These are phyloP conservation scores for Spilarctia lutea DNA, from an alignment of 2,888 invertebrate species.

Conservation along the genomic window DNA sequence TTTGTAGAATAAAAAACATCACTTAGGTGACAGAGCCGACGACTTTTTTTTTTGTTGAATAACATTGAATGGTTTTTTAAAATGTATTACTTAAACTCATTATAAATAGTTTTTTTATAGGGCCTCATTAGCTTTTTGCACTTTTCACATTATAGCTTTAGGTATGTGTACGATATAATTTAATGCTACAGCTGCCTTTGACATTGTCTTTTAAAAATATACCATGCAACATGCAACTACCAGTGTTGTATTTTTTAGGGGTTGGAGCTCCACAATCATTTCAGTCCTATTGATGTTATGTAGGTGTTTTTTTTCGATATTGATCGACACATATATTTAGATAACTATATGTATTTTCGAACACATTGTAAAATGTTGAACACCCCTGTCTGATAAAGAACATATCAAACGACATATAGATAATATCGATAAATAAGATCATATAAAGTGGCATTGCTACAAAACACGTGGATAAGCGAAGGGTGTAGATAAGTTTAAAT, in stretches of 20 bases:
- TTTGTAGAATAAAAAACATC: too few species aligned
- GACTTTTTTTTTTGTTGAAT: too few species aligned
- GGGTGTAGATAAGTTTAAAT: not conserved
- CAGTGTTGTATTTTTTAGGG: not conserved
- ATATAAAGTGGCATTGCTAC: slow-evolving; percentile 5
- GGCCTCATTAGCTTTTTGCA: too few species aligned
- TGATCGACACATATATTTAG: not conserved
- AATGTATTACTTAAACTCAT: too few species aligned
- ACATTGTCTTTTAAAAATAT: too few species aligned
- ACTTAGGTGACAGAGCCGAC: too few species aligned
- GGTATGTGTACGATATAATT: too few species aligned
- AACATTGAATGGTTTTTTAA: too few species aligned
- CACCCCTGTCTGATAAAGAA: slow-evolving; percentile 56
- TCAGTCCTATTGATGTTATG: not conserved
- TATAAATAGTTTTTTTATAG: too few species aligned
- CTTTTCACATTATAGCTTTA: too few species aligned
- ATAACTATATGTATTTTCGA: not conserved
- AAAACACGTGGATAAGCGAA: not conserved
- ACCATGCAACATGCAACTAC: too few species aligned
- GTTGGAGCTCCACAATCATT: not conserved
- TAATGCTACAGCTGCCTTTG: too few species aligned
- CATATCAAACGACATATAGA: slow-evolving; percentile 48
- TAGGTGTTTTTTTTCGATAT: not conserved
- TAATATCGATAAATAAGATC: slow-evolving; percentile 43
- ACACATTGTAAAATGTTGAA: slow-evolving; percentile 46